Evolutionary conservation across 2,113 vertebrate species (phyloP), one percentile per base, ranked within the genome.

Genomic region (Pogona vitticeps): DNA sequence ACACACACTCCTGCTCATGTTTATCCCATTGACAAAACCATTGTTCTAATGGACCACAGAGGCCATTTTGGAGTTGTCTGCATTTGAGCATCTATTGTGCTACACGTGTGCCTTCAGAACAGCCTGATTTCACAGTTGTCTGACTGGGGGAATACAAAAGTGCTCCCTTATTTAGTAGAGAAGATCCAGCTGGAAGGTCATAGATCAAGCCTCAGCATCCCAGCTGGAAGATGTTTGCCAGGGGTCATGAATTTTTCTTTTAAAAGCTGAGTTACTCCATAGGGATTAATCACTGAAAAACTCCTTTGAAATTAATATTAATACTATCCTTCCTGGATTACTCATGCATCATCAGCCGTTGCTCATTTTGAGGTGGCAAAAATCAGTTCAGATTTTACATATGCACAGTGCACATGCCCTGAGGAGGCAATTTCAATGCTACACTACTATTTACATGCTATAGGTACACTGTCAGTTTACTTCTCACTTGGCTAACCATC

Each of bases 71-170:
- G 82, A 65, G 67, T 78, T 82, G 77, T 87, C 92, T 88, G 86
- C 83, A 90, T 93, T 87, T 92, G 87, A 79, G 88, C 83, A 80
- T 83, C 70, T 87, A 91, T 90, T 89, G 83, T 92, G 65, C 12
- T 86, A 87, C 70, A 87, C 65, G 79, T n/a, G 67, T 89, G 76
- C 85, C 83, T 90, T 91, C 56, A 72, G 80, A 91, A 68, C 28
- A 85, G 46, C 31, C 1, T 1, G 0, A 81, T 58, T 79, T 91
- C 89, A 93, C 86, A 89, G 82, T 14, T 88, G 42, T 58, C 63
- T 92, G 89, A 81, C 14, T 86, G 33, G 87, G 42, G 76, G 77
- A 75, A 82, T 86, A 72, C 12, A 79, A 87, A 91, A 89, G 1
- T 65, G 59, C 86, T 89, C 2, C 78, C 17, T 86, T 46, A 65